phyloP scores from a whole-genome alignment of 2,797 vertebrate species.

The Halcyon leucocephala region DNA sequence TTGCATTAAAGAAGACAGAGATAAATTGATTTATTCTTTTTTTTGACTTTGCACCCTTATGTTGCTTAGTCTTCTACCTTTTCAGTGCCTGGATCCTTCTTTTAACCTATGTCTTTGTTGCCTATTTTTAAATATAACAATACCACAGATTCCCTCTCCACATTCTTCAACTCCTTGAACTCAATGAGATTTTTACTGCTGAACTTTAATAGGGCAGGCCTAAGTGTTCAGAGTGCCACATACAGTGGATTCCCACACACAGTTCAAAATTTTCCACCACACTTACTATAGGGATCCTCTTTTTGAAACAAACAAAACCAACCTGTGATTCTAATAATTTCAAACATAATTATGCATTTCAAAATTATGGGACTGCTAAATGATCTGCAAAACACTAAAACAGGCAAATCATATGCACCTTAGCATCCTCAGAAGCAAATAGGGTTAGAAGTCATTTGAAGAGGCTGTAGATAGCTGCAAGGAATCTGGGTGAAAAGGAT shows the following conservation, averaged over 20 bases:
- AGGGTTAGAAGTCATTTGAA: not conserved
- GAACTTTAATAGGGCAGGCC: not conserved
- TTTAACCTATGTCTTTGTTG: not conserved
- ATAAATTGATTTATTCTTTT: not conserved
- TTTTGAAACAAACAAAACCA: not conserved
- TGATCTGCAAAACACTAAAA: not conserved
- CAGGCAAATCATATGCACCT: not conserved
- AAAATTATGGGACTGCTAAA: not conserved
- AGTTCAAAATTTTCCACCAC: not conserved
- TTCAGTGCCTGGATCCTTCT: not conserved
- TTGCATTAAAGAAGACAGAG: not conserved
- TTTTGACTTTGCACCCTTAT: not conserved
- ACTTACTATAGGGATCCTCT: not conserved
- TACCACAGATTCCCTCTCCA: not conserved
- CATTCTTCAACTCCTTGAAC: not conserved
- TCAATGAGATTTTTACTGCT: not conserved
- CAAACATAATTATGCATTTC: not conserved
- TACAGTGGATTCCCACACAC: not conserved
- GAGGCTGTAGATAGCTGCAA: not conserved
- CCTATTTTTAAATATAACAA: not conserved
- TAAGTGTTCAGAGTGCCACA: not conserved
- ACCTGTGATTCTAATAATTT: not conserved
- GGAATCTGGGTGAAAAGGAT: conserved; percentile 11
- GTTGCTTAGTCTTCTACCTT: not conserved
- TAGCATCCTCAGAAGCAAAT: not conserved